Percentiles rank a stretch among this genome's conserved stretches.
Evolutionary conservation across 1,140 invertebrate species (phyloP).

Genomic region (Harlomillsia oculata): DNA sequence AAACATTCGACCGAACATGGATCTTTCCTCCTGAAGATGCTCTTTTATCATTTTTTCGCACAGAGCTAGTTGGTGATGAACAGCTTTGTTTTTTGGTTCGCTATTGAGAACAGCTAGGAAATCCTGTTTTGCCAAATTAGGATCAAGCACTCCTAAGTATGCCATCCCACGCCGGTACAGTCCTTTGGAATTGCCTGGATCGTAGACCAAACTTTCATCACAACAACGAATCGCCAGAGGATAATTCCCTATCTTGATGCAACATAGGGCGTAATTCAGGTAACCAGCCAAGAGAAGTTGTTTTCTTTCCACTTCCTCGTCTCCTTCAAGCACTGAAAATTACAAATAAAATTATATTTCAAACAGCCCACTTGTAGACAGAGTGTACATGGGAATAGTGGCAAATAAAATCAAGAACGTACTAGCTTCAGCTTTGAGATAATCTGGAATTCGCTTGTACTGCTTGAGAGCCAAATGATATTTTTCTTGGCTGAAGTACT

Average conservation of each 20-base stretch:
- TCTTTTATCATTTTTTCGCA: conserved; percentile 67
- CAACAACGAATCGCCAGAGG: conserved; percentile 60
- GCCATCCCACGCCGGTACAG: conserved; percentile 81
- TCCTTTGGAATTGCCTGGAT: conserved; percentile 76
- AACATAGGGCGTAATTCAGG: conserved; percentile 76
- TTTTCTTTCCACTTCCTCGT: conserved; percentile 48
- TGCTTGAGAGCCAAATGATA: conserved; percentile 72
- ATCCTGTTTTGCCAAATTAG: conserved; percentile 63
- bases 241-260: conserved; percentile 62
- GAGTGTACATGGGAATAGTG: too few relatives aligned
- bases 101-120: conserved; percentile 62
- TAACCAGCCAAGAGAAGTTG: conserved; percentile 58
- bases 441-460: conserved; percentile 64
- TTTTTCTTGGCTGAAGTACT: conserved; percentile 76
- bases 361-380: too few relatives aligned
- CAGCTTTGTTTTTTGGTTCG: conserved; percentile 74
- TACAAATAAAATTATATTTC: not conserved
- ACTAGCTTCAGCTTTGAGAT: conserved; percentile 46
- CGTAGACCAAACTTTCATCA: conserved; percentile 61
- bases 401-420: too few relatives aligned
- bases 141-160: conserved; percentile 61
- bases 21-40: conserved; percentile 70
- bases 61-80: conserved; percentile 60
- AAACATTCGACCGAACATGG: conserved; percentile 91
- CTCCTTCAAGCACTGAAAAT: conserved; percentile 41